Evolutionary conservation across 2,888 invertebrate species (phyloP).

Genomic region (Drosophila anomalata): DNA sequence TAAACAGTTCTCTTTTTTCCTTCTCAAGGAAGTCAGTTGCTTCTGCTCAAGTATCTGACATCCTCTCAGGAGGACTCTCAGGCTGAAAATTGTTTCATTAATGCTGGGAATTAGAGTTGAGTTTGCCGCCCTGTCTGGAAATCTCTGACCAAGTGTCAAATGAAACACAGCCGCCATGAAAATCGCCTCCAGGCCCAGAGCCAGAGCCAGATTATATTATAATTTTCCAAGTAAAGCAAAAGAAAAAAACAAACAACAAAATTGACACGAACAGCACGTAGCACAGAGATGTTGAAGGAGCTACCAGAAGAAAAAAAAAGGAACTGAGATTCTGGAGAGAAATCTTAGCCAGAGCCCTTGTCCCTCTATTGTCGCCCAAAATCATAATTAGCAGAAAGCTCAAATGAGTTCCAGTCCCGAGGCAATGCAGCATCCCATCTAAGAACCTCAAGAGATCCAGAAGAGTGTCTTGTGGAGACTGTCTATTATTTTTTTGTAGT

Average conservation of each 20-base stretch:
- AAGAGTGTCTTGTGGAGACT: constrained; percentile 4
- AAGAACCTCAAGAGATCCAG: constrained; percentile 42
- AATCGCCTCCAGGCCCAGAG: constrained; percentile 21
- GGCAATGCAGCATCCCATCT: constrained; percentile 52
- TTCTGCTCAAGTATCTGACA: constrained; percentile 19
- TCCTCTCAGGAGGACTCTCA: background rate
- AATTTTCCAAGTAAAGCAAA: constrained; percentile 74
- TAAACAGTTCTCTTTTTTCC: background rate
- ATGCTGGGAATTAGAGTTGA: constrained; percentile 32
- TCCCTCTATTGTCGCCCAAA: constrained; percentile 66
- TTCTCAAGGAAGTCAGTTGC: constrained; percentile 31
- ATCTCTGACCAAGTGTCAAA: constrained; percentile 63
- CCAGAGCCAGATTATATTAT: constrained; percentile 69
- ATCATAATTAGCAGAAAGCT: constrained; percentile 67
- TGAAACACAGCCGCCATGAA: constrained; percentile 46
- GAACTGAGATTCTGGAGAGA: constrained; percentile 5
- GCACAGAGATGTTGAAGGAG: constrained; percentile 57
- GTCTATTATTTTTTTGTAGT: constrained; percentile 40
- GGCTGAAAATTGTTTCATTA: constrained; percentile 29
- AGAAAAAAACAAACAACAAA: constrained; percentile 73
- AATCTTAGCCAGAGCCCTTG: background rate
- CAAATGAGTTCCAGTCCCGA: constrained; percentile 50
- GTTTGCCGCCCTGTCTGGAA: constrained; percentile 14
- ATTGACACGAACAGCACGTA: constrained; percentile 76
- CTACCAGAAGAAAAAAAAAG: constrained; percentile 3